Evolutionary conservation across 2,113 vertebrate genomes (phyloP).

Genomic region (Rana temporaria): DNA sequence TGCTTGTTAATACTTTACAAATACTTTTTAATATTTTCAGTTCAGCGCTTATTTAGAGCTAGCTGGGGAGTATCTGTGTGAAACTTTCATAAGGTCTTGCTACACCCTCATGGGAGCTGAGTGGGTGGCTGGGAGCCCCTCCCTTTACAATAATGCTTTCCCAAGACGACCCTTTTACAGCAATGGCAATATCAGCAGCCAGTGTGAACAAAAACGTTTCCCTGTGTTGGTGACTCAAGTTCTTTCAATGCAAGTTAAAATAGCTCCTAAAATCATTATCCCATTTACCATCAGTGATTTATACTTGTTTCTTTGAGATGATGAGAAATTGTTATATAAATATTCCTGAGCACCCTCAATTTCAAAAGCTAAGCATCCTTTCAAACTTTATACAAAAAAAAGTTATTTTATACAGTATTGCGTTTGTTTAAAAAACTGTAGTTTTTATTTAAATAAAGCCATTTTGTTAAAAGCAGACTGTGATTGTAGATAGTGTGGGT

Average conservation of each 20-base stretch:
- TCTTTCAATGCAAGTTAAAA: background rate
- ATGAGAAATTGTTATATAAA: constrained; percentile 19
- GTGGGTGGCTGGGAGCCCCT: constrained; percentile 63
- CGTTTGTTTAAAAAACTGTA: constrained; percentile 32
- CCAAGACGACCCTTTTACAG: constrained; percentile 53
- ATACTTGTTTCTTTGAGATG: background rate
- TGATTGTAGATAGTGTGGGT: constrained; percentile 47
- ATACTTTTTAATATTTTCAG: constrained; percentile 56
- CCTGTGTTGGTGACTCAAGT: background rate
- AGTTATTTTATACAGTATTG: constrained; percentile 26
- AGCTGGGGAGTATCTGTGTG: constrained; percentile 59
- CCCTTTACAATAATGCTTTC: constrained; percentile 60
- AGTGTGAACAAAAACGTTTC: constrained; percentile 38
- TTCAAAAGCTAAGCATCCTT: constrained; percentile 36
- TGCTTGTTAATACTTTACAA: constrained; percentile 60
- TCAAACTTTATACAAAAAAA: constrained; percentile 17
- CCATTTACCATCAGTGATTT: constrained; percentile 46
- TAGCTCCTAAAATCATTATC: constrained; percentile 47
- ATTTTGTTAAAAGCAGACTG: constrained; percentile 50
- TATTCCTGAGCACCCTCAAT: constrained; percentile 13
- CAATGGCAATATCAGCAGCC: constrained; percentile 48
- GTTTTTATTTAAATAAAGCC: constrained; percentile 40
- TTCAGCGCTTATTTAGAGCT: constrained; percentile 57
- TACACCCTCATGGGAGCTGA: constrained; percentile 64
- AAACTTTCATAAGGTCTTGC: constrained; percentile 65